These are phyloP conservation scores for Falco concolor DNA, from an alignment of 2,797 vertebrate species.

Conservation along the genomic window DNA sequence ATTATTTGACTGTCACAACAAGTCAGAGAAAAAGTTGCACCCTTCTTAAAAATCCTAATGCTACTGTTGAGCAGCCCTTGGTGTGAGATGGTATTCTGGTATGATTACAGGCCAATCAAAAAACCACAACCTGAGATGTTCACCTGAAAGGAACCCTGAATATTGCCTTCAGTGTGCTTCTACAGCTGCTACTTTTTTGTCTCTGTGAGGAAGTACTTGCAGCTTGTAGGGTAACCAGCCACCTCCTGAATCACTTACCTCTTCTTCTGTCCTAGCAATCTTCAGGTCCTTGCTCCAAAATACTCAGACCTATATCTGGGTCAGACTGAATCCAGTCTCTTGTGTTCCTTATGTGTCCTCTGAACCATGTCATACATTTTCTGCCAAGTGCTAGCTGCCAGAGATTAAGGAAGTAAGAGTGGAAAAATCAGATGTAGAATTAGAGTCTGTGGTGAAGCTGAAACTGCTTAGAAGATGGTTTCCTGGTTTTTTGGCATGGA, in stretches of 20 bases:
- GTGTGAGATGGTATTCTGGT: neutral
- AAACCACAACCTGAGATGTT: neutral
- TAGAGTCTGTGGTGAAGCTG: neutral
- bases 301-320: neutral
- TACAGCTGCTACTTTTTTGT: neutral
- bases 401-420: neutral
- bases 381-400: slow-evolving; percentile 3
- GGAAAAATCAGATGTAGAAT: neutral
- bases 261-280: neutral
- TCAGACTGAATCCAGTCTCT: neutral
- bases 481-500: neutral
- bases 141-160: neutral
- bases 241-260: neutral
- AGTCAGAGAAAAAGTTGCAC: neutral
- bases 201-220: neutral
- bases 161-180: neutral
- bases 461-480: neutral
- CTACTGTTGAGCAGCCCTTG: neutral
- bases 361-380: neutral
- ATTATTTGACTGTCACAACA: neutral
- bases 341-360: neutral
- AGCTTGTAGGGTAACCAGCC: neutral
- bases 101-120: neutral
- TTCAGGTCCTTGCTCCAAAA: neutral
- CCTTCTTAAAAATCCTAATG: neutral